Conservation (phyloP, 2,888 invertebrate species). For the Urechis unicinctus region DNA sequence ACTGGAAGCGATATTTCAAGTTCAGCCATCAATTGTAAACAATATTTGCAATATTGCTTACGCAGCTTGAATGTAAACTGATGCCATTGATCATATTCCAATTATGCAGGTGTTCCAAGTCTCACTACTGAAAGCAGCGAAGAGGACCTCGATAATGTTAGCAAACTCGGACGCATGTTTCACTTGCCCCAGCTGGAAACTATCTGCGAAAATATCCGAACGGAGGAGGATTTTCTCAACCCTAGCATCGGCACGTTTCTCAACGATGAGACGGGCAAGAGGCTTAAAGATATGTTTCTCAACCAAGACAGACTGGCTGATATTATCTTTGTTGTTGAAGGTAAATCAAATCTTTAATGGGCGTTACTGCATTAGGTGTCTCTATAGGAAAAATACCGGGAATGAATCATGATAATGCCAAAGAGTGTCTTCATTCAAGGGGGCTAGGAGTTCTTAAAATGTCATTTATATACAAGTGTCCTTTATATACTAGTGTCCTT, state of each 20-base stretch:
- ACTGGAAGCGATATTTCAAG: no score
- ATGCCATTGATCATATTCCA: neutral
- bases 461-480: no score
- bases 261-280: conserved; percentile 35
- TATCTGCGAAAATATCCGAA: conserved; percentile 34
- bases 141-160: conserved; percentile 26
- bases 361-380: no score
- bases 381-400: no score
- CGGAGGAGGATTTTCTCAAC: conserved; percentile 41
- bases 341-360: conserved; percentile 16
- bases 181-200: conserved; percentile 31
- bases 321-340: conserved; percentile 36
- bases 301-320: conserved; percentile 32
- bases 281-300: conserved; percentile 35
- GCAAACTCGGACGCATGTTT: conserved; percentile 29
- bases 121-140: conserved; percentile 21
- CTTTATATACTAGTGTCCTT: no score
- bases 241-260: conserved; percentile 44
- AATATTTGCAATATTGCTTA: neutral
- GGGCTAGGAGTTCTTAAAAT: no score
- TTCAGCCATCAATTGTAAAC: no score
- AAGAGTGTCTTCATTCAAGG: no score
- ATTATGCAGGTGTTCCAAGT: conserved; percentile 30
- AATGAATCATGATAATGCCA: no score
- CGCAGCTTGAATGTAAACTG: neutral